Conservation (phyloP, 1,140 invertebrate species). For the Drosophila equinoxialis region DNA sequence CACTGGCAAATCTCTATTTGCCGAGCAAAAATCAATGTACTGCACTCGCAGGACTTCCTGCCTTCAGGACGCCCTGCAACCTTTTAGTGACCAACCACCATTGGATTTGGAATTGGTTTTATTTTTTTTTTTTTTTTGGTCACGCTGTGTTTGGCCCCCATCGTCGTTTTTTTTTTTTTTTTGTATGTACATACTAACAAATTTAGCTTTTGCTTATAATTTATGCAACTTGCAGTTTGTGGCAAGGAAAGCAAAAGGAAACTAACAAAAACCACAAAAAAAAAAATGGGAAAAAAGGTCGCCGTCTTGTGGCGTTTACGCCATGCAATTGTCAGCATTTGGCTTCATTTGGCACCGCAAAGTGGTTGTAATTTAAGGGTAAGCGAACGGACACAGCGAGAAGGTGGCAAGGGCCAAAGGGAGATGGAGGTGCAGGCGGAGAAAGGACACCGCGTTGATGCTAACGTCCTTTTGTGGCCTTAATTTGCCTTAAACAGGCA, state of each 20-base stretch:
- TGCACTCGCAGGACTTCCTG: constrained; percentile 2
- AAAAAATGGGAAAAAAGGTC: constrained; percentile 30
- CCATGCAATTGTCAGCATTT: constrained; percentile 60
- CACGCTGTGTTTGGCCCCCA: constrained; percentile 23
- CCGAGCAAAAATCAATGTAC: constrained; percentile 9
- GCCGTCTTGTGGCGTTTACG: constrained; percentile 15
- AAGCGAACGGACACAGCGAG: background rate
- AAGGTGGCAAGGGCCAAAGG: background rate
- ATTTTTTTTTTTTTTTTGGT: background rate
- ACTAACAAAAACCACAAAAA: background rate
- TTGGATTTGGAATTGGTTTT: constrained; percentile 13
- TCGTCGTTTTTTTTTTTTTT: constrained; percentile 10
- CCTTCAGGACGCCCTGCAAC: background rate
- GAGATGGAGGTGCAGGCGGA: background rate
- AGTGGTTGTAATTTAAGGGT: constrained; percentile 48
- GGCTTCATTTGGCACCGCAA: constrained; percentile 50
- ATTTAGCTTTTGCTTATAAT: constrained; percentile 42
- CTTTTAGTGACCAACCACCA: constrained; percentile 10
- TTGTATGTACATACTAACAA: background rate
- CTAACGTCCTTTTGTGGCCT: constrained; percentile 61
- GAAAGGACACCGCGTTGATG: constrained; percentile 31
- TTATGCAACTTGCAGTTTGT: constrained; percentile 55
- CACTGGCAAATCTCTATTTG: background rate
- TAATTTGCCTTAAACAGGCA: constrained; percentile 77
- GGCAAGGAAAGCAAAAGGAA: constrained; percentile 6